phyloP scores from a whole-genome alignment of 2,888 invertebrate genomes.

The Aphidoletes aphidimyza region DNA sequence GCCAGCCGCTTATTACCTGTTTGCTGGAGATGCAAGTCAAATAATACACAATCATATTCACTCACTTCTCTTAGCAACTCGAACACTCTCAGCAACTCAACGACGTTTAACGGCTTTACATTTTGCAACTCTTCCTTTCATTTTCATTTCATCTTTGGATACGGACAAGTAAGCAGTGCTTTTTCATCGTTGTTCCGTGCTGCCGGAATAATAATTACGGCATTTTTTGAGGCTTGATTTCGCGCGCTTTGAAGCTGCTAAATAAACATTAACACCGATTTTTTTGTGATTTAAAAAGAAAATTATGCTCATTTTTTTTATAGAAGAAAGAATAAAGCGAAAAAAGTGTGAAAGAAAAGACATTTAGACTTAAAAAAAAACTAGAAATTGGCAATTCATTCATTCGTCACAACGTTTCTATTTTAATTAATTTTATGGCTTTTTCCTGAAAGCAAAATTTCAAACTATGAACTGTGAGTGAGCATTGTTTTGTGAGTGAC shows the following conservation, averaged over 20 bases:
- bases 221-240: not conserved
- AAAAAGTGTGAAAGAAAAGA: not conserved
- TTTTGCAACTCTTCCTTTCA: conserved; percentile 48
- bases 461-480: not conserved
- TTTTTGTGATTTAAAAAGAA: too few relatives aligned
- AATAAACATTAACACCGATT: too few relatives aligned
- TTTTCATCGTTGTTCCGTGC: not conserved
- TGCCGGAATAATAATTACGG: not conserved
- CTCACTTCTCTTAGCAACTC: not conserved
- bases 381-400: not conserved
- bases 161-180: not conserved
- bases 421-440: not conserved
- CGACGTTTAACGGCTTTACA: not conserved
- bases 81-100: not conserved
- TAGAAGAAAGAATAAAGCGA: too few relatives aligned
- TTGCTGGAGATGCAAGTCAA: not conserved
- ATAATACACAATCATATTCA: not conserved
- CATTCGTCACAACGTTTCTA: not conserved
- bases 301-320: too few relatives aligned
- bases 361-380: not conserved
- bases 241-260: not conserved
- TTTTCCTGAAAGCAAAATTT: not conserved
- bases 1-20: not conserved
- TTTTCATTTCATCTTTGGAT: conserved; percentile 8
- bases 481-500: not conserved